Evolutionary conservation across 2,797 vertebrate genomes (phyloP).

Genomic region (Crossoptilon crossoptilon): DNA sequence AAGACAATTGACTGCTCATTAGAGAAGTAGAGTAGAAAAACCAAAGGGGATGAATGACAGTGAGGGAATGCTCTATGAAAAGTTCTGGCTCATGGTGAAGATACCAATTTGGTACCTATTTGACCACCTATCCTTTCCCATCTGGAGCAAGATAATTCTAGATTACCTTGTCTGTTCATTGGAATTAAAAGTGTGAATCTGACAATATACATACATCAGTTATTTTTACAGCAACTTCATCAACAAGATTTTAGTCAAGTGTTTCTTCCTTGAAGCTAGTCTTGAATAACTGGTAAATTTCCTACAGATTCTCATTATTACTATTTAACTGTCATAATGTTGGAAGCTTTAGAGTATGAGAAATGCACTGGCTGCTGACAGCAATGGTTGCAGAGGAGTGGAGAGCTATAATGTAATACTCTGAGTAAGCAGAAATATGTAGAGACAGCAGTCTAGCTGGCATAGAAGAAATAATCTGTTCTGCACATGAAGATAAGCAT

Average conservation of each 20-base stretch:
- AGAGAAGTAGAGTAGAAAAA: neutral
- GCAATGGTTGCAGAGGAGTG: neutral
- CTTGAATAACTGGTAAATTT: neutral
- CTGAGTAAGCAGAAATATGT: neutral
- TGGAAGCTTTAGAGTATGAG: neutral
- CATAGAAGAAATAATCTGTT: neutral
- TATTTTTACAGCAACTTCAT: neutral
- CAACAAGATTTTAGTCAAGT: neutral
- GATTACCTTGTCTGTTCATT: neutral
- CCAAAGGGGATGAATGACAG: neutral
- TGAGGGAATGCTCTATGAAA: neutral
- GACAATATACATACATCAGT: neutral
- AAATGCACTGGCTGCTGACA: neutral
- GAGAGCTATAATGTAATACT: neutral
- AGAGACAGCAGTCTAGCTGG: neutral
- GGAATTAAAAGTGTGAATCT: too few species aligned
- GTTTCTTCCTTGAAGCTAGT: neutral
- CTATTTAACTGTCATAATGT: neutral
- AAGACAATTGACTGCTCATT: neutral
- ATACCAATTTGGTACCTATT: neutral
- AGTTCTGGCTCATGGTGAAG: neutral
- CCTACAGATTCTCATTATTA: neutral
- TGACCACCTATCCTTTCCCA: neutral
- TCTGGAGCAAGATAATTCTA: neutral
- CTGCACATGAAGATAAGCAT: neutral